A percentile compares a stretch with the other conserved stretches of the same genome.
Conservation (phyloP, 2,797 vertebrate genomes). For the Glossophaga mutica region DNA sequence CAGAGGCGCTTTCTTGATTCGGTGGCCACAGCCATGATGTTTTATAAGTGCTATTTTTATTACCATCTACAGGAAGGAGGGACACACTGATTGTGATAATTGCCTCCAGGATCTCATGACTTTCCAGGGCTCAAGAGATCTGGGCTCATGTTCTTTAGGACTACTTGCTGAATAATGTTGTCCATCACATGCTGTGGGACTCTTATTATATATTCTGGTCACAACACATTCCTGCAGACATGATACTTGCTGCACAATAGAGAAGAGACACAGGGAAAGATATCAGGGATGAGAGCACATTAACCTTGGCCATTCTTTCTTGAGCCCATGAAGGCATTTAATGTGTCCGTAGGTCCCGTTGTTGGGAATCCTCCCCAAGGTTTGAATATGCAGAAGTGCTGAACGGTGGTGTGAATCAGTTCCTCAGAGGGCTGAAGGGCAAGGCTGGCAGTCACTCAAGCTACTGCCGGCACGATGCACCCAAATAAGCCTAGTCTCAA, state of each 20-base stretch:
- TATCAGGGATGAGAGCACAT: constrained; percentile 1
- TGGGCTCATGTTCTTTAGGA: background rate
- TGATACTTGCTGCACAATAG: constrained; percentile 14
- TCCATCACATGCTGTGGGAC: constrained; percentile 31
- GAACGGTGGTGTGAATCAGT: background rate
- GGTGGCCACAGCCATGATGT: background rate
- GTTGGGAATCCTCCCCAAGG: background rate
- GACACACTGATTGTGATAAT: background rate
- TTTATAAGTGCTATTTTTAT: background rate
- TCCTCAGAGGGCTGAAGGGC: background rate
- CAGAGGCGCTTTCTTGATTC: background rate
- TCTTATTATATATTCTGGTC: constrained; percentile 29
- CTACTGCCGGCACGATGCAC: background rate
- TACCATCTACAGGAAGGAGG: background rate
- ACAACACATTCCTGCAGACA: constrained; percentile 25
- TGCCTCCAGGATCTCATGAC: constrained; percentile 30
- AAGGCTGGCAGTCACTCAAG: background rate
- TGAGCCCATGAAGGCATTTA: constrained; percentile 18
- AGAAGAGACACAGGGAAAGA: constrained; percentile 1
- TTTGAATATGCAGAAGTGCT: background rate
- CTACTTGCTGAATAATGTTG: constrained; percentile 9
- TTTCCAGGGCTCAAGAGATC: background rate
- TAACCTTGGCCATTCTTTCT: constrained; percentile 29
- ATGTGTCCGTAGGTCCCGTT: background rate
- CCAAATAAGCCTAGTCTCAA: background rate